Evolutionary conservation across 2,888 invertebrate genomes (phyloP).

Genomic region (Catocala fraxini): DNA sequence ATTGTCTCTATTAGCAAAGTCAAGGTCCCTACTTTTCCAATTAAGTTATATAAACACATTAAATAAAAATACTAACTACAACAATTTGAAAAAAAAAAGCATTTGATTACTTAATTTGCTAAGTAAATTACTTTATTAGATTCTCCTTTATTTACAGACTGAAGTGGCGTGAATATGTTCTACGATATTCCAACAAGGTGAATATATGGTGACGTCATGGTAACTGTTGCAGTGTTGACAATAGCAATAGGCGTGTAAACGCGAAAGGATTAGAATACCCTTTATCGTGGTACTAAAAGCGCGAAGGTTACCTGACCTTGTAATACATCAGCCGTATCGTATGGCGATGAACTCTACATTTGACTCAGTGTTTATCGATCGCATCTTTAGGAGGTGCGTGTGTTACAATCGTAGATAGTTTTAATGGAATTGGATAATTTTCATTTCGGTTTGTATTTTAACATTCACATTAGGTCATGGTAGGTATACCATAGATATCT

Average conservation of each 20-base stretch:
- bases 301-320: conserved; percentile 73
- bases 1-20: conserved; percentile 29
- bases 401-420: conserved; percentile 17
- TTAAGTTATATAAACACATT: neutral
- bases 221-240: conserved; percentile 58
- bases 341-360: conserved; percentile 66
- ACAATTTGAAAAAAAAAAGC: no score
- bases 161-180: neutral
- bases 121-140: no score
- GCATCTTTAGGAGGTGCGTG: conserved; percentile 53
- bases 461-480: no score
- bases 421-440: conserved; percentile 1
- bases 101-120: no score
- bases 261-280: conserved; percentile 59
- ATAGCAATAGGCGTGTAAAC: conserved; percentile 56
- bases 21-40: conserved; percentile 38
- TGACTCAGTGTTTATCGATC: conserved; percentile 64
- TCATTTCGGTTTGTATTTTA: neutral
- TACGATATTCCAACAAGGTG: conserved; percentile 12
- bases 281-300: conserved; percentile 55
- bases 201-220: conserved; percentile 53
- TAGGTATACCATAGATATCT: no score
- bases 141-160: no score
- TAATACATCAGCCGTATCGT: conserved; percentile 68
- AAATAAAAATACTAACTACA: no score